Evolutionary conservation across 2,888 invertebrate genomes (phyloP), one percentile per base, ranked within the genome.

Genomic region (Cephus pulcher): DNA sequence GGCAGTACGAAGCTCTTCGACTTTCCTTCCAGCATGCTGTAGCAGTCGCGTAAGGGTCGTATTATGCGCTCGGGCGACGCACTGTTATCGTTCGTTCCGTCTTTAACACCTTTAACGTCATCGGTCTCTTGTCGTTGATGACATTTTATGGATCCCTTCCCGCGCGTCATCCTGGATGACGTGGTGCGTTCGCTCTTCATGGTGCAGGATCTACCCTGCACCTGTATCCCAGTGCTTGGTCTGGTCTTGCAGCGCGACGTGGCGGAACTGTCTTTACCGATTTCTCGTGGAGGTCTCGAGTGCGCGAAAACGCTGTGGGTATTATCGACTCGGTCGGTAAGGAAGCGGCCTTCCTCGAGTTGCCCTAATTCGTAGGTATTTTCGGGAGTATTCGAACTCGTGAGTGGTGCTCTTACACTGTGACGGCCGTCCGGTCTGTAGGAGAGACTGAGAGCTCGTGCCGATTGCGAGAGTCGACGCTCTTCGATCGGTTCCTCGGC

Each of bases 401-500:
- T 83, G 82, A 81, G 83, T 77, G 87, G 78, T 81, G 85, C 83
- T 79, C 88, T 88, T 86, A 87, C 88, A 83, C 84, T 87, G 76
- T 86, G 82, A 74, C 81, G 80, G 77, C 77, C 80, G 76, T 86
- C 86, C 80, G 88, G 85, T 73, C 87, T 84, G 82, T 88, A 89
- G 77, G 88, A 88, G 79, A 87, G 89, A 80, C 85, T 86, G 75
- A 84, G 83, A 37, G 83, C 85, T 33, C 77, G 86, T 34, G 71
- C 23, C 71, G 74, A 74, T 34, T 74, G 74, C 11, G 74, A 74
- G 74, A 74, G 34, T 30, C 74, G 74, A 30, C 37, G 33, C 74
- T 74, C n/a, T 34, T n/a, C 80, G 92, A 95, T 94, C 23, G 56
- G 56, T 56, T 23, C 23, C 92, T 94, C 94, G 90, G 94, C 94